These are phyloP conservation scores for Dipodomys spectabilis DNA, from an alignment of 2,113 vertebrate species.

Conservation along the genomic window DNA sequence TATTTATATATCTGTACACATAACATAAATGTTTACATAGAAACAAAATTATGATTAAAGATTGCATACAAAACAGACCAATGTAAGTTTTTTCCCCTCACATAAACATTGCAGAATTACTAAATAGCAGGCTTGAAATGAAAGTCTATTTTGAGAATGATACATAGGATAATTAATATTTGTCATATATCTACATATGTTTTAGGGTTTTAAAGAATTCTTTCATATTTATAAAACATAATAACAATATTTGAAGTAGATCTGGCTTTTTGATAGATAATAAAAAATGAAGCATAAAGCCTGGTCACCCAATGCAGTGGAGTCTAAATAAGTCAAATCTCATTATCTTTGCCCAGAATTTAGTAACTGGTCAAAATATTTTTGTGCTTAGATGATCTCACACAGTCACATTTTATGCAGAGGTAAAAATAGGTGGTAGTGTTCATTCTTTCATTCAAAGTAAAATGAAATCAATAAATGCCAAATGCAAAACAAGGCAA, in stretches of 20 bases:
- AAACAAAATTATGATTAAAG: not conserved
- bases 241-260: not conserved
- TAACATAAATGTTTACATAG: not conserved
- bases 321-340: not conserved
- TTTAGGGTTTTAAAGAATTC: not conserved
- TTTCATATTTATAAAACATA: not conserved
- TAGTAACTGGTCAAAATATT: conserved; percentile 34
- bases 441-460: conserved; percentile 1
- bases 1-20: not conserved
- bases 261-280: not conserved
- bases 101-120: not conserved
- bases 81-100: not conserved
- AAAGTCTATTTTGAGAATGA: not conserved
- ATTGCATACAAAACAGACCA: not conserved
- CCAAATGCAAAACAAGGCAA: not conserved
- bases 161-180: not conserved
- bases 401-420: not conserved
- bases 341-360: not conserved
- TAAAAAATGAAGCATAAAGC: not conserved
- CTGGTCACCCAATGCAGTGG: not conserved
- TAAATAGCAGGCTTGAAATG: not conserved
- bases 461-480: conserved; percentile 29
- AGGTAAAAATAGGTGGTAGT: not conserved
- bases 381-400: not conserved
- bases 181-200: not conserved